Evolutionary conservation across 2,888 invertebrate species (phyloP).

Genomic region (Aplocera efformata): DNA sequence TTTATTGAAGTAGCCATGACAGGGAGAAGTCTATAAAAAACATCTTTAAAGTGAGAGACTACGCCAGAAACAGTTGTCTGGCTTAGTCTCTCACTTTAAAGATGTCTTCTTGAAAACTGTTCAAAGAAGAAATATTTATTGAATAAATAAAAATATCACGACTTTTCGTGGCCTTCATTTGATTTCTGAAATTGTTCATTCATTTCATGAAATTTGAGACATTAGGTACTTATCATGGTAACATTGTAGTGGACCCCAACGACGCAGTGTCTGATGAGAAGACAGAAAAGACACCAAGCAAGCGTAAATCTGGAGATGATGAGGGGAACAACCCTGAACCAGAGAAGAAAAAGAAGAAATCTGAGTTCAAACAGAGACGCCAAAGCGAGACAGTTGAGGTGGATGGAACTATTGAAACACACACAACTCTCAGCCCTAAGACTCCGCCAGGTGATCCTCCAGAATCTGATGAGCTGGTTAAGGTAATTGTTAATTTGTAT

Average conservation of each 20-base stretch:
- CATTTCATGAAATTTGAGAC: no score
- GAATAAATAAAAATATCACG: no score
- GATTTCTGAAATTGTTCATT: no score
- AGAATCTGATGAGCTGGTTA: conserved; percentile 95
- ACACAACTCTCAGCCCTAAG: conserved; percentile 88
- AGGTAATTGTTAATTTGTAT: no score
- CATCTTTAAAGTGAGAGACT: no score
- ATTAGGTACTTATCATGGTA: background rate
- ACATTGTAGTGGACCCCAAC: conserved; percentile 62
- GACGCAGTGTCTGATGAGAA: conserved; percentile 47
- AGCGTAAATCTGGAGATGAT: conserved; percentile 55
- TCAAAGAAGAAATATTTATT: no score
- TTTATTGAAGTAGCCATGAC: no score
- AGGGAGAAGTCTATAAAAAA: no score
- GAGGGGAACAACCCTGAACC: conserved; percentile 39
- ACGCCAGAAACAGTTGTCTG: no score
- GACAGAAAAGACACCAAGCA: conserved; percentile 40
- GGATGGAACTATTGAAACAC: conserved; percentile 88
- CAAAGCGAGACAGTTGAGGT: conserved; percentile 76
- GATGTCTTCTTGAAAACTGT: no score
- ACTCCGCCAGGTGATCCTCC: conserved; percentile 92
- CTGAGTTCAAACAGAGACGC: conserved; percentile 55
- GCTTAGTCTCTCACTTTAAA: no score
- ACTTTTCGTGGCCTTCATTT: no score
- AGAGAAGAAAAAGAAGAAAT: conserved; percentile 59